Evolutionary conservation across 2,888 invertebrate genomes (phyloP), one percentile per base, ranked within the genome.

Genomic region (Malthinus seriepunctatus): DNA sequence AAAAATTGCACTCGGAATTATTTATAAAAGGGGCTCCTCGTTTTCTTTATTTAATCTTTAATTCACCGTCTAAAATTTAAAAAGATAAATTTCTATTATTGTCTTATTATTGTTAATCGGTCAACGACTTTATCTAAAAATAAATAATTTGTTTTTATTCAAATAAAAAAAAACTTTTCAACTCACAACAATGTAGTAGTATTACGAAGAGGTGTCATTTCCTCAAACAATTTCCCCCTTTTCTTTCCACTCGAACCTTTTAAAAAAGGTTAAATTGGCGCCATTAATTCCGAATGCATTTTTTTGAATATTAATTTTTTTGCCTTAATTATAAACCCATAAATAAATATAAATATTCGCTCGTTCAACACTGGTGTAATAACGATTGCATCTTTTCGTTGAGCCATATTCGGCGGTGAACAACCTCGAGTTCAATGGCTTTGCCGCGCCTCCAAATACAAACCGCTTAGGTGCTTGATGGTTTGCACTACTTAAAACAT

Each of bases 381-480:
- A 56, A 56, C 56, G 56, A 60, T 59, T 54, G 59, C 53, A 59
- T 59, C 56, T 23, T 60, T 60, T 56, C 69, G 67, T 70, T 75
- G 73, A 71, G 69, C 74, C 73, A 75, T 76, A 76, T 77, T 76
- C 71, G 78, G 77, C 76, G 76, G 77, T 78, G 73, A 77, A 75
- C 74, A 78, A 78, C 77, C 78, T 75, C 71, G 73, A 70, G 78
- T 78, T 78, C 78, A 77, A 73, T 74, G 78, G 70, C 77, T 76
- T 68, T 64, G 61, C 73, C 74, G 73, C 75, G 73, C 75, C 75
- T 75, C 72, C 71, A 71, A 71, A 70, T 71, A 67, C 62, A 64
- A 63, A 61, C 69, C 70, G 72, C 70, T 63, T 49, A 33, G 55
- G 45, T 49, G 51, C 46, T 52, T 32, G 35, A 33, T 49, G 55